Base-by-base conservation (phyloP, 1,140 invertebrate species). In the Euura saliciscinereae region DNA sequence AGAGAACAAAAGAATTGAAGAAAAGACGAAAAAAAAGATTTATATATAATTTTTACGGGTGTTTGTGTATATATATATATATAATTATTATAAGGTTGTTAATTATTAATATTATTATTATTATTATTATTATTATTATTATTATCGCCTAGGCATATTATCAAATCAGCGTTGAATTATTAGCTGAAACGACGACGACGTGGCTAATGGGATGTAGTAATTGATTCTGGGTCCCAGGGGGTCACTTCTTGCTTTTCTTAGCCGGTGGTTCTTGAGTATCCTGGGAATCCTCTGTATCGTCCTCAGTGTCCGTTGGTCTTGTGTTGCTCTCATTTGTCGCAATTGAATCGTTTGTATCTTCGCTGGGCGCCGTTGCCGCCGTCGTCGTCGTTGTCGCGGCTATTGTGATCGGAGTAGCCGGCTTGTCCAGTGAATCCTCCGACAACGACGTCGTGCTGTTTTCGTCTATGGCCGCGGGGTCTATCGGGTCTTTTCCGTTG, bases 401-500 rank as follows among this genome's bases (percentile, higher is more conserved):
- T 6, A n/a, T 59, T 6, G 82, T 83, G 70, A 84, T 85, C 43
- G 81, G 90, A 73, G 84, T 89, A 76, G 86, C 81, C 2, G 88
- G 86, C 74, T 88, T 90, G 80, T 92, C 92, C 82, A 92, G 82
- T 44, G 91, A 93, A 80, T 93, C 92, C 81, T 94, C 92, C 66
- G 91, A 92, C 84, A 92, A 93, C 10, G 92, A 93, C 72, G 92
- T 92, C 44, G 91, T 92, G 73, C 84, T 88, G 75, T 87, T 88
- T 71, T 87, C 87, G 75, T 87, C 86, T 71, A 84, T 86, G 71
- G 85, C 86, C 59, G 82, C 86, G 51, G 85, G 83, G 76, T 83
- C 84, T 66, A 80, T 80, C 66, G 70, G 64, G 69, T 85, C 82
- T 71, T 86, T 84, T 13, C 81, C 84, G 71, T 84, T 84, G 11